phyloP scores from a whole-genome alignment of 2,888 invertebrate species.

The Strigamia transsilvanica region DNA sequence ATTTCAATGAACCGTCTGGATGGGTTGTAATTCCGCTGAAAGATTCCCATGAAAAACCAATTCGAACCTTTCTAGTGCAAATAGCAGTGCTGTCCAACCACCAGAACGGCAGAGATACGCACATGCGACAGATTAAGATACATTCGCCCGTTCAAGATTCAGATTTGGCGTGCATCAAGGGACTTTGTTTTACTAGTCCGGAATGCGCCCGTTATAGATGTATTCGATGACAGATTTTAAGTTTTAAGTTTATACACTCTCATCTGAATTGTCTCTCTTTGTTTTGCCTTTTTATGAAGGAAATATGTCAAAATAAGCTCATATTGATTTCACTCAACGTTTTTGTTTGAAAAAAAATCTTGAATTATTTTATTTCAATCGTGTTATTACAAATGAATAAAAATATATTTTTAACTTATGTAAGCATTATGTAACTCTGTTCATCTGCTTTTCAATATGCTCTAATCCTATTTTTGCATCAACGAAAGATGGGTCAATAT shows the following conservation, averaged over 20 bases:
- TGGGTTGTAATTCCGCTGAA: slow-evolving; percentile 95
- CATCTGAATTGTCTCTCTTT: too few species aligned
- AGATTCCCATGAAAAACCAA: slow-evolving; percentile 83
- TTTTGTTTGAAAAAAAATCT: too few species aligned
- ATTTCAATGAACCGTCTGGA: slow-evolving; percentile 92
- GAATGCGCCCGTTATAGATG: slow-evolving; percentile 84
- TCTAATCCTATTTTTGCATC: not conserved
- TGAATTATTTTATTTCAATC: too few species aligned
- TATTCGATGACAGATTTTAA: slow-evolving; percentile 73
- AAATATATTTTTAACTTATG: not conserved
- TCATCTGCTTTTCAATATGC: not conserved
- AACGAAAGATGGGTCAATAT: not conserved
- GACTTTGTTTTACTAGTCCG: slow-evolving; percentile 80
- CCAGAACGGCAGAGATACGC: slow-evolving; percentile 98
- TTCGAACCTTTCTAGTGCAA: slow-evolving; percentile 95
- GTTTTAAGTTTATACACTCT: too few species aligned
- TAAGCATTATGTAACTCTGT: not conserved
- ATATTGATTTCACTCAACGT: too few species aligned
- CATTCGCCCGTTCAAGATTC: slow-evolving; percentile 77
- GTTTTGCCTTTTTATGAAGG: too few species aligned
- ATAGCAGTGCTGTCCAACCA: slow-evolving; percentile 97
- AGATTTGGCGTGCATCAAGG: slow-evolving; percentile 63
- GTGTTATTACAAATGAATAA: not conserved
- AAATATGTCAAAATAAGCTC: too few species aligned
- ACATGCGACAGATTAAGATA: slow-evolving; percentile 95